These are phyloP conservation scores for Chymomyza fuscimana DNA, from an alignment of 2,888 invertebrate genomes.

Conservation along the genomic window DNA sequence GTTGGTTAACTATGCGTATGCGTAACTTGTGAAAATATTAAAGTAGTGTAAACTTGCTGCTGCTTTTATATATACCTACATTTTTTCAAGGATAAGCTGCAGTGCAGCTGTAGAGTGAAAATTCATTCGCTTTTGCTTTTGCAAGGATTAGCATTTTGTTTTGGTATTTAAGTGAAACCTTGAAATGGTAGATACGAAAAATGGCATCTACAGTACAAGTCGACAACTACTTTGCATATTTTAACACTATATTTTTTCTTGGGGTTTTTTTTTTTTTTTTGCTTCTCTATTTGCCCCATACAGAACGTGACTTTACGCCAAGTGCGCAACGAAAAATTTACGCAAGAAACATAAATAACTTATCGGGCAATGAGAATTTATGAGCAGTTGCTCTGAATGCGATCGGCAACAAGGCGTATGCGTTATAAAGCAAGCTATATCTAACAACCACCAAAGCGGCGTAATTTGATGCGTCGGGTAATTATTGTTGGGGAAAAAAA, in stretches of 20 bases:
- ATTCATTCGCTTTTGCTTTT: constrained; percentile 31
- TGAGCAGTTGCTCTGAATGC: background rate
- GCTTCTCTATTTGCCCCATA: constrained; percentile 18
- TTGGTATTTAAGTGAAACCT: constrained; percentile 42
- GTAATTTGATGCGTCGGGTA: constrained; percentile 13
- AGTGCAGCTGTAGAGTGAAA: constrained; percentile 30
- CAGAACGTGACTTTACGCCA: background rate
- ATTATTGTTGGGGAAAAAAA: constrained; percentile 11
- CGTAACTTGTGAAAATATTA: constrained; percentile 45
- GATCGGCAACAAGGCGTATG: background rate
- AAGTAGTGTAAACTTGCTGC: constrained; percentile 48
- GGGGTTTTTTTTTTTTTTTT: constrained; percentile 27
- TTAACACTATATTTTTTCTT: constrained; percentile 63
- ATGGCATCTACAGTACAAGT: constrained; percentile 33
- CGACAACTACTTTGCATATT: constrained; percentile 67
- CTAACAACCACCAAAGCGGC: background rate
- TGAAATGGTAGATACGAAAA: constrained; percentile 61
- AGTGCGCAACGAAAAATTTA: background rate
- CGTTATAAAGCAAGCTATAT: background rate
- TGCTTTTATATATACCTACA: constrained; percentile 48
- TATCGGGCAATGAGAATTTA: constrained; percentile 12
- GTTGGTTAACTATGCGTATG: constrained; percentile 68
- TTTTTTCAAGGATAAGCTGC: constrained; percentile 70
- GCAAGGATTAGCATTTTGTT: constrained; percentile 55
- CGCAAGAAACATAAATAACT: constrained; percentile 37